Conservation (phyloP, 1,140 invertebrate genomes). For the Acromyrmex heyeri region DNA sequence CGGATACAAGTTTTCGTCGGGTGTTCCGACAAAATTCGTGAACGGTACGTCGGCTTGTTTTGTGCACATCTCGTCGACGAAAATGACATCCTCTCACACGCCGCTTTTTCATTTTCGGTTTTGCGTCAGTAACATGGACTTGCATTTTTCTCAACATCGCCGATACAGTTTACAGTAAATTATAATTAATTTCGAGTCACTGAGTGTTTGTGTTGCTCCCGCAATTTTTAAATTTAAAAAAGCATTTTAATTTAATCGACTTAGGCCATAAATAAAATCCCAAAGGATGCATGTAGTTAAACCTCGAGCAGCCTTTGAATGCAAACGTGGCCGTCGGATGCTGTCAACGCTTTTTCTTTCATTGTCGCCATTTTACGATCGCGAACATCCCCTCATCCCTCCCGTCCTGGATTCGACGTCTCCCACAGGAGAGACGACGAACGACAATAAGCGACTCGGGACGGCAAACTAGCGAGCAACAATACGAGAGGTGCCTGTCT, state of each 20-base stretch:
- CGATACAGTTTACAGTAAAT: conserved; percentile 19
- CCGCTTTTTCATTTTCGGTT: conserved; percentile 31
- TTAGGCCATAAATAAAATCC: neutral
- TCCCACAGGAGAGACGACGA: conserved; percentile 28
- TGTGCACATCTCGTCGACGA: conserved; percentile 5
- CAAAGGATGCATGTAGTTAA: conserved; percentile 9
- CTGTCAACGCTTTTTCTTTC: conserved; percentile 44
- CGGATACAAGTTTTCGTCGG: conserved; percentile 21
- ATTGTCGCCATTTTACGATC: conserved; percentile 32
- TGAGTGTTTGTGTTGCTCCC: neutral
- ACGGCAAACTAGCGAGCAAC: conserved; percentile 47
- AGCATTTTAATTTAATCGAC: conserved; percentile 1
- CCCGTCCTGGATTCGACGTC: conserved; percentile 33
- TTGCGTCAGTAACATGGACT: neutral
- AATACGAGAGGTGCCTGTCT: conserved; percentile 39
- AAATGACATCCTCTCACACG: conserved; percentile 45
- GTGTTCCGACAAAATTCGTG: conserved; percentile 22
- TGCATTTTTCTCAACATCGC: conserved; percentile 1
- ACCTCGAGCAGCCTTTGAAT: conserved; percentile 33
- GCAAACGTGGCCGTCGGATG: conserved; percentile 4
- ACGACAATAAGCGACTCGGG: conserved; percentile 58
- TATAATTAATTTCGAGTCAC: neutral
- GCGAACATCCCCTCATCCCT: conserved; percentile 12
- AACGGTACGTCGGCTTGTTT: conserved; percentile 34
- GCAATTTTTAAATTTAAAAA: neutral